phyloP scores from a whole-genome alignment of 2,797 vertebrate species.

The Sphaeramia orbicularis region DNA sequence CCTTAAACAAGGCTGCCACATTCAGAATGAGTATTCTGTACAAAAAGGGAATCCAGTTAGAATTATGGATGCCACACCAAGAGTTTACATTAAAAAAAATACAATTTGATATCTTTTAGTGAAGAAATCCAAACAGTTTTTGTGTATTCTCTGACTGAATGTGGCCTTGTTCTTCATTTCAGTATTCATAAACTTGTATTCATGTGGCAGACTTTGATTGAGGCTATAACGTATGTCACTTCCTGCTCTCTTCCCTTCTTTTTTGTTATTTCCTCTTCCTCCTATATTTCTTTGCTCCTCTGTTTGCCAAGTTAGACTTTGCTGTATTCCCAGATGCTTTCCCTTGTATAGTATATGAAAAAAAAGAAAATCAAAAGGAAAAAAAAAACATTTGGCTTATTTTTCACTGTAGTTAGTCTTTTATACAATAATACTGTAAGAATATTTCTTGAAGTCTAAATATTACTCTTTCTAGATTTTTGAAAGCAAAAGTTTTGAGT shows the following conservation, averaged over 20 bases:
- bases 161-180: constrained; percentile 95
- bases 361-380: constrained; percentile 85
- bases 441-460: constrained; percentile 99
- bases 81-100: constrained; percentile 60
- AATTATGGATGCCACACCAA: constrained; percentile 60
- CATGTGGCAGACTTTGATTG: constrained; percentile 89
- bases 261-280: constrained; percentile 46
- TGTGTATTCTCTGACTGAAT: constrained; percentile 84
- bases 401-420: constrained; percentile 99
- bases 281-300: constrained; percentile 87
- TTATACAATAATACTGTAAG: constrained; percentile 99
- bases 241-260: constrained; percentile 84
- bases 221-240: constrained; percentile 86
- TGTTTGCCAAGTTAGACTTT: constrained; percentile 96
- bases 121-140: constrained; percentile 13
- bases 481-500: constrained; percentile 99
- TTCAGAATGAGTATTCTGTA: constrained; percentile 67
- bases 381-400: constrained; percentile 99
- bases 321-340: constrained; percentile 97
- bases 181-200: constrained; percentile 91
- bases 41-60: constrained; percentile 65
- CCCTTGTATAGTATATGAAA: constrained; percentile 94
- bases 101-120: constrained; percentile 46
- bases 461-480: constrained; percentile 99
- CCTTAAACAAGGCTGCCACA: constrained; percentile 77